Percentiles rank a stretch among this genome's conserved stretches.
Conservation (phyloP, 1,140 invertebrate genomes). For the Phortica variegata region DNA sequence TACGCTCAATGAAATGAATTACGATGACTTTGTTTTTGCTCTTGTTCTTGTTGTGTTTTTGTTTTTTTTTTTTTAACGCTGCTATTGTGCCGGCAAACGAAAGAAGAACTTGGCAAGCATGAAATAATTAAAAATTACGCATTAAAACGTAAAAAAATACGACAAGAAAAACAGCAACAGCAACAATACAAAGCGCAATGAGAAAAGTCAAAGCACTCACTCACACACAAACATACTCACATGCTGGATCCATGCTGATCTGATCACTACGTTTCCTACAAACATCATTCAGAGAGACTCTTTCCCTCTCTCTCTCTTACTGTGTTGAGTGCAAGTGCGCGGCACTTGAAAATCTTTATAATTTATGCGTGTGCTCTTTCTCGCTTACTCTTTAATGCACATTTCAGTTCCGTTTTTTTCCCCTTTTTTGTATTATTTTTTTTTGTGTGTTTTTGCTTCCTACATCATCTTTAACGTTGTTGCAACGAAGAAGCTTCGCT, state of each 20-base stretch:
- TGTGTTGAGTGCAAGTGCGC: no score
- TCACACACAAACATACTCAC: no score
- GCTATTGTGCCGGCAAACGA: slow-evolving; percentile 13
- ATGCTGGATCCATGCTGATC: no score
- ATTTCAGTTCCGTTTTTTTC: no score
- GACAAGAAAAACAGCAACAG: slow-evolving; percentile 21
- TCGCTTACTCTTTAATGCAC: no score
- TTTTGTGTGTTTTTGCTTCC: slow-evolving; percentile 21
- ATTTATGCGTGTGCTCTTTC: slow-evolving; percentile 54
- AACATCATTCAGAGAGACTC: no score
- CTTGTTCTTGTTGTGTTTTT: no score
- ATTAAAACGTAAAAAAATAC: slow-evolving; percentile 48
- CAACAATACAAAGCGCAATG: slow-evolving; percentile 18
- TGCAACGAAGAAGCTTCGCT: slow-evolving; percentile 30
- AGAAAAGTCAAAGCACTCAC: slow-evolving; percentile 15
- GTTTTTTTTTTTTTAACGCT: no score
- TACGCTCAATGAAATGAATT: slow-evolving; percentile 23
- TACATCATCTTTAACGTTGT: slow-evolving; percentile 1
- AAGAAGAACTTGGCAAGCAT: slow-evolving; percentile 9
- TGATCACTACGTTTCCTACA: no score
- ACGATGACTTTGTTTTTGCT: no score
- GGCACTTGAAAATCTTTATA: no score
- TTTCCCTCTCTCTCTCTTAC: no score
- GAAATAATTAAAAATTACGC: slow-evolving; percentile 6
- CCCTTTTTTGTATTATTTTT: slow-evolving; percentile 15